Conservation (phyloP, 64 coral and sea anemone genomes). For the Montipora sp. region DNA sequence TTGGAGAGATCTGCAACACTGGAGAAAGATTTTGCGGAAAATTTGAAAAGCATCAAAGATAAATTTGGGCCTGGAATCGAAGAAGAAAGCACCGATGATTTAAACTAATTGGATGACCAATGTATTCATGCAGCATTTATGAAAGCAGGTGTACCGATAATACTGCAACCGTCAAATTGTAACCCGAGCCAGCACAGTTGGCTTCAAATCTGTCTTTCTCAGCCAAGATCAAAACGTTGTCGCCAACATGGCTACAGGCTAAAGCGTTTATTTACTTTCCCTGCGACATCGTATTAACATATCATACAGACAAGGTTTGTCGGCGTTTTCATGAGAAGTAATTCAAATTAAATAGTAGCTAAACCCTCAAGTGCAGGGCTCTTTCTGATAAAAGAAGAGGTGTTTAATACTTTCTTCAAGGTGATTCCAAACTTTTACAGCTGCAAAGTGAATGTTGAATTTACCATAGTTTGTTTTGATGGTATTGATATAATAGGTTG, state of each 20-base stretch:
- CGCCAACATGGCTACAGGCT: neutral
- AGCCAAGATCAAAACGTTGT: neutral
- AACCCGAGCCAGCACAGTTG: too few species aligned
- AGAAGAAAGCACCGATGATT: neutral
- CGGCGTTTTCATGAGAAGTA: neutral
- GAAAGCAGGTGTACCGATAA: too few species aligned
- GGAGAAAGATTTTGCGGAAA: conserved; percentile 35
- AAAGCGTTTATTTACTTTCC: neutral
- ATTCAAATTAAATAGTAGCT: neutral
- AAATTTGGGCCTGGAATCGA: neutral
- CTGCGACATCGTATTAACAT: neutral
- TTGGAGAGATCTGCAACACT: conserved; percentile 26
- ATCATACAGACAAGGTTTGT: too few species aligned
- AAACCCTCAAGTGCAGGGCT: neutral
- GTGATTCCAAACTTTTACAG: too few species aligned
- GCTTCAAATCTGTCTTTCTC: neutral
- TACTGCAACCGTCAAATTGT: too few species aligned
- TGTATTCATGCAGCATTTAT: neutral
- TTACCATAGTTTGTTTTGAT: too few species aligned
- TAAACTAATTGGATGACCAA: neutral
- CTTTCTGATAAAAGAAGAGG: neutral
- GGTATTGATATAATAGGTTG: too few species aligned
- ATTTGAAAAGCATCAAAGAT: conserved; percentile 24
- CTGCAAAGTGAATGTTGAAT: too few species aligned
- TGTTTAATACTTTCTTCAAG: too few species aligned